Evolutionary conservation across 2,113 vertebrate species (phyloP).

Genomic region (Trematomus loennbergii): DNA sequence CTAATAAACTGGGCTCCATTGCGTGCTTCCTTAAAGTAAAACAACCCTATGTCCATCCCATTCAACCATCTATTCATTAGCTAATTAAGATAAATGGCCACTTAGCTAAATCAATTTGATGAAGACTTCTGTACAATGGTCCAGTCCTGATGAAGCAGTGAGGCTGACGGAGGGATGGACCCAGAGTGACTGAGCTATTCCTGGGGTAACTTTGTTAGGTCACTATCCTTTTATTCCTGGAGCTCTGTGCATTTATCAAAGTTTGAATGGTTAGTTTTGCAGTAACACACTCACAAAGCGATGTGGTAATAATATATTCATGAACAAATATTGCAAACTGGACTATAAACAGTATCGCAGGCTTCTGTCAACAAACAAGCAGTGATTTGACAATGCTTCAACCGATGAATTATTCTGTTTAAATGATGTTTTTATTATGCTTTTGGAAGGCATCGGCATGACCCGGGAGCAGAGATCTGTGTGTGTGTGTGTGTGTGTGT

Average conservation of each 20-base stretch:
- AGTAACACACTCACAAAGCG: background rate
- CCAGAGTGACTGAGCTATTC: conserved; percentile 1
- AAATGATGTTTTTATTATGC: conserved; percentile 50
- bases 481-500: background rate
- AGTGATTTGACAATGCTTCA: conserved; percentile 42
- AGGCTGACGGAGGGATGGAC: conserved; percentile 28
- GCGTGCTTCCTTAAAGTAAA: conserved; percentile 50
- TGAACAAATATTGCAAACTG: conserved; percentile 22
- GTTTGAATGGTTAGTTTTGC: conserved; percentile 2
- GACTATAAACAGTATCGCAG: conserved; percentile 34
- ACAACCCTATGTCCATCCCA: conserved; percentile 40
- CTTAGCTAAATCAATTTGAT: conserved; percentile 76
- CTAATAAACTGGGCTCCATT: conserved; percentile 23
- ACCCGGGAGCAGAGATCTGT: conserved; percentile 15
- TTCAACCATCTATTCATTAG: conserved; percentile 74
- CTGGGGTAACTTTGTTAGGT: background rate
- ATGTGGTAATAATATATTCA: conserved; percentile 29
- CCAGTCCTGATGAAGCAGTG: conserved; percentile 17
- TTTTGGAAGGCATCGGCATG: conserved; percentile 15
- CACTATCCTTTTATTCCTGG: conserved; percentile 3
- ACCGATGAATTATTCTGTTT: conserved; percentile 72
- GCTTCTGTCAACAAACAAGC: conserved; percentile 47
- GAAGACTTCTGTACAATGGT: conserved; percentile 39
- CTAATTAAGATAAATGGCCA: conserved; percentile 80
- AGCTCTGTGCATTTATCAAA: conserved; percentile 1